phyloP scores from a whole-genome alignment of 2,888 invertebrate species.

The Seladonia tumulorum region DNA sequence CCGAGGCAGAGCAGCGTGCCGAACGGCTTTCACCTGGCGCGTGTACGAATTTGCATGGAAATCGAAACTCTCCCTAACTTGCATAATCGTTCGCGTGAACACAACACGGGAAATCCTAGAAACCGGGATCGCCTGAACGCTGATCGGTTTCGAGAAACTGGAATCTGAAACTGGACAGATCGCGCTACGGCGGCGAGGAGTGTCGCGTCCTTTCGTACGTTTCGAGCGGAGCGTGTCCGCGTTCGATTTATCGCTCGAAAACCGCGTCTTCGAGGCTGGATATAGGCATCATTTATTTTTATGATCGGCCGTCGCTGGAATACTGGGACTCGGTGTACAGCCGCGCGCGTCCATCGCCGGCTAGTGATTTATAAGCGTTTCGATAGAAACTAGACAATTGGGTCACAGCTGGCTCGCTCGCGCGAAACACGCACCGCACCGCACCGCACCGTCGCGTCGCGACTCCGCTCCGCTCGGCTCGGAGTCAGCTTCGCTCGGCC shows the following conservation, averaged over 20 bases:
- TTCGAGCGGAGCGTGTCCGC: not conserved
- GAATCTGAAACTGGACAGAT: not conserved
- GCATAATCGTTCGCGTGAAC: conserved; percentile 5
- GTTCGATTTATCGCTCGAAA: conserved; percentile 27
- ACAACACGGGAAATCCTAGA: conserved; percentile 18
- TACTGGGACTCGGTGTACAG: not conserved
- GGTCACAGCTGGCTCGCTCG: conserved; percentile 60
- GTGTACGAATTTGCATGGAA: conserved; percentile 25
- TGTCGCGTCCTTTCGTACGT: conserved; percentile 4
- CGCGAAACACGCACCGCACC: conserved; percentile 24
- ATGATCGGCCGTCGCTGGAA: conserved; percentile 10
- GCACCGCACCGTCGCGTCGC: conserved; percentile 6
- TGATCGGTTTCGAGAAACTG: not conserved
- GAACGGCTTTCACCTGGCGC: conserved; percentile 23
- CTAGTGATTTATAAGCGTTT: conserved; percentile 50
- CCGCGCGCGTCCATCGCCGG: conserved; percentile 27
- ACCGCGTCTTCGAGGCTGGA: not conserved
- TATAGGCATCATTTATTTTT: conserved; percentile 50
- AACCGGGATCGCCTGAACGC: not conserved
- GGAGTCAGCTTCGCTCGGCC: not conserved
- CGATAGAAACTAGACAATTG: conserved; percentile 65
- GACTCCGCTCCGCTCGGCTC: not conserved
- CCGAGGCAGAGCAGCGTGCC: not conserved
- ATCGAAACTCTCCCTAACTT: not conserved
- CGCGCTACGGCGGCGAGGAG: not conserved